Percentiles rank a stretch among this genome's conserved stretches.
Conservation (phyloP, 2,888 invertebrate species). For the Meliscaeva auricollis region DNA sequence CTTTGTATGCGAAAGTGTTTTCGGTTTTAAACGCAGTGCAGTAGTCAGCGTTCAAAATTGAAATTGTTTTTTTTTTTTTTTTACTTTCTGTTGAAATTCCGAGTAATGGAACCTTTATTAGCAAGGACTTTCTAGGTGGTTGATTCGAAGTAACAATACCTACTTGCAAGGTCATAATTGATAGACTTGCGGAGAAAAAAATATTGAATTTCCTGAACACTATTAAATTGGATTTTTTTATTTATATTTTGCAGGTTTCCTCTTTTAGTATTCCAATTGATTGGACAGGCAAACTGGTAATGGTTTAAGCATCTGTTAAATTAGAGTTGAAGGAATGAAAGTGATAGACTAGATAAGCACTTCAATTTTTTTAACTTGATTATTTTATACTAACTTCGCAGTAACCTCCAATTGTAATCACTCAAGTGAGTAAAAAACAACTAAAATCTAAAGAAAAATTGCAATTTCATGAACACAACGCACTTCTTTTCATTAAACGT, state of each 20-base stretch:
- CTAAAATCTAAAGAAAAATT: too few relatives aligned
- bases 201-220: not conserved
- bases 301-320: not conserved
- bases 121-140: slow-evolving; percentile 10
- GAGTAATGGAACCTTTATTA: slow-evolving; percentile 12
- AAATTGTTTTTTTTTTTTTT: not conserved
- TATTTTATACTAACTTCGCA: too few relatives aligned
- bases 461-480: too few relatives aligned
- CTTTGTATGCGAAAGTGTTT: slow-evolving; percentile 54
- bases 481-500: too few relatives aligned
- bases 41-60: not conserved
- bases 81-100: not conserved
- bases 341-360: too few relatives aligned
- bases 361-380: too few relatives aligned
- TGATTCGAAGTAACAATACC: not conserved
- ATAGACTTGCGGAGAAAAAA: not conserved
- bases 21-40: slow-evolving; percentile 20
- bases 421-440: too few relatives aligned
- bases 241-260: not conserved
- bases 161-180: slow-evolving; percentile 11
- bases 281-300: not conserved
- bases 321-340: not conserved
- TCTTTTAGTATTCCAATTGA: not conserved
- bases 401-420: too few relatives aligned
- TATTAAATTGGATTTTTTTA: not conserved